Evolutionary conservation across 2,888 invertebrate species (phyloP).

Genomic region (Aphodius granarius): DNA sequence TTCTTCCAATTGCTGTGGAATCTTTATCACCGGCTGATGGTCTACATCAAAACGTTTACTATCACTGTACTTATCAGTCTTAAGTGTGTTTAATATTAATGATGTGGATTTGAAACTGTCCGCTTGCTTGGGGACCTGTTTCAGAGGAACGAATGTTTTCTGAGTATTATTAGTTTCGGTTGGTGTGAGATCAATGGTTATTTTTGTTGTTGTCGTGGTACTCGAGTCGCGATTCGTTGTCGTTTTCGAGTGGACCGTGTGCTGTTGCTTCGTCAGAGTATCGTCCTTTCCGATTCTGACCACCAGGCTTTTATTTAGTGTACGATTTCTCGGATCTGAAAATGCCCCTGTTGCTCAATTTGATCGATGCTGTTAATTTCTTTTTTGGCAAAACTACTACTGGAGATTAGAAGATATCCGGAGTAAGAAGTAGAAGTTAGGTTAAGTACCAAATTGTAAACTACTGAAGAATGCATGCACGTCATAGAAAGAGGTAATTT

Average conservation of each 20-base stretch:
- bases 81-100: slow-evolving; percentile 52
- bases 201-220: slow-evolving; percentile 53
- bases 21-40: slow-evolving; percentile 27
- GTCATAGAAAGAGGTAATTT: background rate
- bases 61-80: slow-evolving; percentile 34
- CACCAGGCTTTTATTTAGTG: slow-evolving; percentile 53
- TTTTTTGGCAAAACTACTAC: background rate
- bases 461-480: background rate
- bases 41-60: slow-evolving; percentile 18
- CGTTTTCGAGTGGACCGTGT: slow-evolving; percentile 51
- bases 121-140: slow-evolving; percentile 40
- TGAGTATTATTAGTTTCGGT: slow-evolving; percentile 36
- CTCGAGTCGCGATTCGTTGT: slow-evolving; percentile 45
- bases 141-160: slow-evolving; percentile 26
- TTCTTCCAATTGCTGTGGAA: slow-evolving; percentile 50
- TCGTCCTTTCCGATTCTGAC: slow-evolving; percentile 52
- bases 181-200: slow-evolving; percentile 53
- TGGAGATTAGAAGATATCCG: background rate
- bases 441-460: background rate
- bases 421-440: background rate
- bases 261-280: slow-evolving; percentile 42
- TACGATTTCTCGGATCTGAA: slow-evolving; percentile 50
- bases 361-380: background rate
- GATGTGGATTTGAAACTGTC: slow-evolving; percentile 54
- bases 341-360: slow-evolving; percentile 17